A percentile compares a stretch with the other conserved stretches of the same genome.
phyloP scores from a whole-genome alignment of 2,113 vertebrate species.

The Crotophaga sulcirostris region DNA sequence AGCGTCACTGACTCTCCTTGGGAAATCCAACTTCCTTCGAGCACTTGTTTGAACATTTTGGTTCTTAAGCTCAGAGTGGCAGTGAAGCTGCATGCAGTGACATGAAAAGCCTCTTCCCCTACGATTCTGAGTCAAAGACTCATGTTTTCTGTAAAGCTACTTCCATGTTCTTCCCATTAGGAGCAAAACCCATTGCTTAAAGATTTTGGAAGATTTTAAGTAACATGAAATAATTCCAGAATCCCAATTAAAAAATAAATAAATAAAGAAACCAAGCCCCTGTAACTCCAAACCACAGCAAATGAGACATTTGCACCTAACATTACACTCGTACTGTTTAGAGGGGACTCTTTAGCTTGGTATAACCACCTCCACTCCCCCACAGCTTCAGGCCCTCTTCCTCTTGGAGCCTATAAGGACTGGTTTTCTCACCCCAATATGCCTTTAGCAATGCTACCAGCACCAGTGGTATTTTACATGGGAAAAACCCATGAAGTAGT shows the following conservation, averaged over 20 bases:
- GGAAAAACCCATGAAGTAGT: neutral
- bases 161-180: constrained; percentile 54
- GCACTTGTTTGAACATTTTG: neutral
- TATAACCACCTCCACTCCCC: neutral
- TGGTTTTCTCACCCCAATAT: neutral
- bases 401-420: neutral
- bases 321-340: neutral
- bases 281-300: neutral
- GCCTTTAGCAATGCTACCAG: neutral
- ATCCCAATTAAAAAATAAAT: neutral
- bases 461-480: neutral
- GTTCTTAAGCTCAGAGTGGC: constrained; percentile 54
- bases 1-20: neutral
- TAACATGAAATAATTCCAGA: neutral
- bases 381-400: neutral
- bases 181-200: neutral
- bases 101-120: constrained; percentile 28
- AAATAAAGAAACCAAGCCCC: neutral
- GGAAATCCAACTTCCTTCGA: constrained; percentile 42
- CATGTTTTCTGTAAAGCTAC: constrained; percentile 31
- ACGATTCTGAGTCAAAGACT: constrained; percentile 10
- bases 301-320: neutral
- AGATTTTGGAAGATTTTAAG: neutral
- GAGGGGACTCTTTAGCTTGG: neutral
- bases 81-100: constrained; percentile 47